Evolutionary conservation across 2,888 invertebrate genomes (phyloP), one percentile per base, ranked within the genome.

Genomic region (Gymnocheta viridis): DNA sequence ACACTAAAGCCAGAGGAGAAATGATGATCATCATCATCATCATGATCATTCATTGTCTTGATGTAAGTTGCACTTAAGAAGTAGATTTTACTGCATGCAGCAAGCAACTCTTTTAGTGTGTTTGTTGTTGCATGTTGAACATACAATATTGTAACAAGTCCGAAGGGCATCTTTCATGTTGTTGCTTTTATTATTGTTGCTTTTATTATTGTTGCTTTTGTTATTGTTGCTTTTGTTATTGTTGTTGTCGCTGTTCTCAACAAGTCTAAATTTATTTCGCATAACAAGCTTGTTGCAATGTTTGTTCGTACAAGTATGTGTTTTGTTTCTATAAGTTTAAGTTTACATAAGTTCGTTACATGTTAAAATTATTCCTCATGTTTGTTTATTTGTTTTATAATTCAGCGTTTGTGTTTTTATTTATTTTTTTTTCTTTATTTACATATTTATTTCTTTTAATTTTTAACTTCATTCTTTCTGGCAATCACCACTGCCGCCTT

Each of bases 191-290:
- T n/a, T n/a, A n/a, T n/a, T n/a, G n/a, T 44, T 66, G 69, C 62
- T 29, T 38, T 49, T 49, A 44, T 69, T 69, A 38, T 67, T 67
- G 29, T 49, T 44, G 24, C 49, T 35, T 44, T 41, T 24, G 74
- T 47, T 80, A 41, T 76, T 62, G n/a, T 44, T 66, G 69, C 62
- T 29, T 38, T 49, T 49, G 54, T 69, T 69, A 38, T 67, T 67
- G 29, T 49, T 44, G 24, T 58, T 35, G 54, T 41, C 29, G 74
- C 56, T 80, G 49, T 76, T 62, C 81, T 76, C 81, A 82, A 82
- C 81, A 76, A 82, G 69, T 82, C 69, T 82, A 82, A 76, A 82
- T 82, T 76, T 82, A 82, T 82, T 82, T 82, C 74, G 69, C 81
- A 82, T 82, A 82, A 82, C 81, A 82, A 82, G 81, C 81, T 74